A percentile compares a stretch with the other conserved stretches of the same genome.
These are phyloP conservation scores for Thunnus thynnus DNA, from an alignment of 2,113 vertebrate species.

Conservation along the genomic window DNA sequence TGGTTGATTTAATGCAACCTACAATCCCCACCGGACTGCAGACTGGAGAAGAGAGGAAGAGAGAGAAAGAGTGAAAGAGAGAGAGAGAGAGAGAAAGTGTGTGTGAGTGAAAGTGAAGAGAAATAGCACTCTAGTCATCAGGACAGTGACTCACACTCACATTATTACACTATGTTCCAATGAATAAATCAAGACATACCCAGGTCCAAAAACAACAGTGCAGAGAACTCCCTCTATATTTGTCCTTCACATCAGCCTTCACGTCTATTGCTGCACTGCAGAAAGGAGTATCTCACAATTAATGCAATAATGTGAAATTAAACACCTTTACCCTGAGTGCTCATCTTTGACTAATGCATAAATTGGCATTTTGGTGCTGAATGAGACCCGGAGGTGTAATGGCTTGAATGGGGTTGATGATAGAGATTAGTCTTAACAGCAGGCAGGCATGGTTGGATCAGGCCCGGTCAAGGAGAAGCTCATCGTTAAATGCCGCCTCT, in stretches of 20 bases:
- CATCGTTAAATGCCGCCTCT: constrained; percentile 50
- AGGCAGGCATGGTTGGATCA: constrained; percentile 26
- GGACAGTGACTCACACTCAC: constrained; percentile 46
- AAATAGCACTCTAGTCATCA: constrained; percentile 38
- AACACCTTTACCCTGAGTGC: constrained; percentile 56
- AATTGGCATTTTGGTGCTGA: constrained; percentile 53
- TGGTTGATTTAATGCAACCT: constrained; percentile 57
- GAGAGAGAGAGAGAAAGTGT: neutral
- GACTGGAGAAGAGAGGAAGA: neutral
- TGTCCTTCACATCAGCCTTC: constrained; percentile 25
- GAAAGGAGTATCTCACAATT: constrained; percentile 25
- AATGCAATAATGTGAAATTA: constrained; percentile 62
- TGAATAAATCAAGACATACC: constrained; percentile 55
- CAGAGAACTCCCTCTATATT: constrained; percentile 8
- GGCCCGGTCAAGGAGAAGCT: constrained; percentile 65
- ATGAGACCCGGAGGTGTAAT: constrained; percentile 60
- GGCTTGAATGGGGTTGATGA: constrained; percentile 58
- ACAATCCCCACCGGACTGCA: neutral
- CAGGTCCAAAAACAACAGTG: constrained; percentile 27
- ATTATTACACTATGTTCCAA: constrained; percentile 50
- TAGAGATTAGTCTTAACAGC: constrained; percentile 64
- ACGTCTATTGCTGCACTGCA: neutral
- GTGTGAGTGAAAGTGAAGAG: constrained; percentile 6
- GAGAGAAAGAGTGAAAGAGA: neutral
- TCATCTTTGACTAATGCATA: constrained; percentile 55